Evolutionary conservation across 2,888 invertebrate species (phyloP).

Genomic region (Psylliodes chrysocephalus): DNA sequence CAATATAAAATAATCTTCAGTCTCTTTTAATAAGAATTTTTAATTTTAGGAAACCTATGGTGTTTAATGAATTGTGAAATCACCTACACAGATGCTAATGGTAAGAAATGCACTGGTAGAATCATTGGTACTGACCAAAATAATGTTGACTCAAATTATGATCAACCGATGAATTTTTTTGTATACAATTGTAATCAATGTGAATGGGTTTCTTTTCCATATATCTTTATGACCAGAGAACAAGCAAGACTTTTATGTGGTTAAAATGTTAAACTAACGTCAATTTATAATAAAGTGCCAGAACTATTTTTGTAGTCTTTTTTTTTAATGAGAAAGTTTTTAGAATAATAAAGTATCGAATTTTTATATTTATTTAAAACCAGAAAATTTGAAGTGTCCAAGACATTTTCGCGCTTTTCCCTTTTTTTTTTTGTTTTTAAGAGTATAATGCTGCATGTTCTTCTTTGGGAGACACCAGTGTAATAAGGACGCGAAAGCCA

Average conservation of each 20-base stretch:
- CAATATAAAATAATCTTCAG: too few relatives aligned
- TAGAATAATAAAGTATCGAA: too few relatives aligned
- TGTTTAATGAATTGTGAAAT: slow-evolving; percentile 37
- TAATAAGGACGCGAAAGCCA: too few relatives aligned
- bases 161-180: slow-evolving; percentile 37
- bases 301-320: too few relatives aligned
- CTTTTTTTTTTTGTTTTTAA: too few relatives aligned
- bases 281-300: neutral
- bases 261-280: slow-evolving; percentile 5
- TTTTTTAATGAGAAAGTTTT: too few relatives aligned
- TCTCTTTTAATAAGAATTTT: too few relatives aligned
- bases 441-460: too few relatives aligned
- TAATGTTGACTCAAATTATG: neutral
- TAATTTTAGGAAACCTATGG: slow-evolving; percentile 35
- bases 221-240: slow-evolving; percentile 35
- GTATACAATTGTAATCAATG: slow-evolving; percentile 10
- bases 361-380: too few relatives aligned
- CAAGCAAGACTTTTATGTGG: slow-evolving; percentile 31
- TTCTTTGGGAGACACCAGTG: too few relatives aligned
- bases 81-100: slow-evolving; percentile 22
- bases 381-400: too few relatives aligned
- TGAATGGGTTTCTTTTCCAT: slow-evolving; percentile 40
- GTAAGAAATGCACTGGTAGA: slow-evolving; percentile 28
- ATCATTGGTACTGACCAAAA: slow-evolving; percentile 25
- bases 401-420: too few relatives aligned